Evolutionary conservation across 1,140 invertebrate genomes (phyloP).

Genomic region (Heliconius hermathena): DNA sequence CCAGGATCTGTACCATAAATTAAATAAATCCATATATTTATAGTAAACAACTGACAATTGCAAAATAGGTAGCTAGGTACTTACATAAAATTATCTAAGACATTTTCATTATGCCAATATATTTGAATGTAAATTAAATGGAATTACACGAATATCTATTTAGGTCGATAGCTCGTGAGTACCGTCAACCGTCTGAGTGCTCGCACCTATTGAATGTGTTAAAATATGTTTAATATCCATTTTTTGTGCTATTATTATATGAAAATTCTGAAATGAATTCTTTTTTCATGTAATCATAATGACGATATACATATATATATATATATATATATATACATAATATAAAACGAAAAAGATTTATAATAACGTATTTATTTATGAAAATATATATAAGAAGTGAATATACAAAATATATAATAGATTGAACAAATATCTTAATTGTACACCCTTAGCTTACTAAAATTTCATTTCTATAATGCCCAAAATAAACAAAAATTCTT

Average conservation of each 20-base stretch:
- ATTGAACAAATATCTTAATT: too few species aligned
- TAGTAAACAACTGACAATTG: not conserved
- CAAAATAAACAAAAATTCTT: too few species aligned
- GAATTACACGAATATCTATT: not conserved
- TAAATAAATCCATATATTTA: not conserved
- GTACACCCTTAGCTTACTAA: too few species aligned
- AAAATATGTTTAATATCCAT: not conserved
- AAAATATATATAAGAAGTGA: too few species aligned
- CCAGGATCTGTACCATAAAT: not conserved
- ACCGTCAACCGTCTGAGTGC: not conserved
- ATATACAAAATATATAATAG: too few species aligned
- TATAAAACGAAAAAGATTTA: too few species aligned
- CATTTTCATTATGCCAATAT: slow-evolving; percentile 1
- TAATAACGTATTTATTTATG: too few species aligned
- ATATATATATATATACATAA: too few species aligned
- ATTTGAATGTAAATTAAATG: not conserved
- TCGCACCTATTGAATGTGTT: not conserved
- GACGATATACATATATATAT: too few species aligned
- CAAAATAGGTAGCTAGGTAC: not conserved
- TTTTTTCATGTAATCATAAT: too few species aligned
- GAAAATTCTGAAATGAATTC: too few species aligned
- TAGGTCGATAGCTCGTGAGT: not conserved
- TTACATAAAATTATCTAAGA: not conserved
- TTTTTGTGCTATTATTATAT: not conserved
- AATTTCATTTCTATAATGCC: too few species aligned